phyloP scores from a whole-genome alignment of 2,113 vertebrate genomes.

The Tursiops truncatus region DNA sequence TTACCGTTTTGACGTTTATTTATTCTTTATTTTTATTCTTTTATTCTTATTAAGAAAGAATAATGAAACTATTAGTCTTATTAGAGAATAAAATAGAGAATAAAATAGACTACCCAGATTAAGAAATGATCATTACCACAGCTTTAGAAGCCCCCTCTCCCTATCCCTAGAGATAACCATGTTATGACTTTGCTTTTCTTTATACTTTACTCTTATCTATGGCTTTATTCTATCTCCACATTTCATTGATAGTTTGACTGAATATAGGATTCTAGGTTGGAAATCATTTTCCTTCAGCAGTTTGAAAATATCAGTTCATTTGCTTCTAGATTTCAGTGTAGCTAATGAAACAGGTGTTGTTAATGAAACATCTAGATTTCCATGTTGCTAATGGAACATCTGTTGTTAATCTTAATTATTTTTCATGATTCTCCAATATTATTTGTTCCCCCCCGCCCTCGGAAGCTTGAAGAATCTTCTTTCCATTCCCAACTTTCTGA shows the following conservation, averaged over 20 bases:
- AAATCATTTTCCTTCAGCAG: background rate
- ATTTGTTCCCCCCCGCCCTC: background rate
- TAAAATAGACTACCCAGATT: background rate
- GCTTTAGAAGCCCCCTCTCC: background rate
- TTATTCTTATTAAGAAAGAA: background rate
- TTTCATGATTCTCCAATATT: background rate
- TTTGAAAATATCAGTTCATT: background rate
- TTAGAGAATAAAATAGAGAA: slow-evolving; percentile 7
- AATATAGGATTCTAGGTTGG: background rate
- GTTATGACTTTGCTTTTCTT: background rate
- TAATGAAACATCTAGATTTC: background rate
- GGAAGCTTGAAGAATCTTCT: background rate
- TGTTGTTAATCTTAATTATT: background rate
- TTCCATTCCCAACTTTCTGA: background rate
- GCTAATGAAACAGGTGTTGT: background rate
- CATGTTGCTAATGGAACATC: background rate
- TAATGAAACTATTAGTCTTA: background rate
- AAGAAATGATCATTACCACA: background rate
- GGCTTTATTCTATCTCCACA: background rate
- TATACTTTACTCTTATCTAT: background rate
- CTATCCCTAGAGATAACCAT: background rate
- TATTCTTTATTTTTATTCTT: background rate
- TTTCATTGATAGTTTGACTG: background rate
- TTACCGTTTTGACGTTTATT: background rate
- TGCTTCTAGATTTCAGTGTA: background rate